Base-by-base conservation (phyloP, 64 coral and sea anemone genomes). In the Exaiptasia diaphana region DNA sequence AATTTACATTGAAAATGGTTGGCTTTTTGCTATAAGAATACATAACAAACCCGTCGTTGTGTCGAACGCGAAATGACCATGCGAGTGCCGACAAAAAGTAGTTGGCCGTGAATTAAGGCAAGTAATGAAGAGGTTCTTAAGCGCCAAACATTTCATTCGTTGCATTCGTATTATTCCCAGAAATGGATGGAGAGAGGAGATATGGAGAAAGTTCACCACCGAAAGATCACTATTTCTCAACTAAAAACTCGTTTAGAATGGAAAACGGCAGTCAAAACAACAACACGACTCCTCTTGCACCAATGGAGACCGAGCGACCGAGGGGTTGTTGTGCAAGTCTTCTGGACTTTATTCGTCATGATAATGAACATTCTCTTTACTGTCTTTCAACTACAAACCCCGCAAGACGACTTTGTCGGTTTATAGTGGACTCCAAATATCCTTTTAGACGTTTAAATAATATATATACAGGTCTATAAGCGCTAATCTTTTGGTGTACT, bases 341-440 rank as follows among this genome's bases (percentile, higher is more conserved):
- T 38, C 4, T 65, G 61, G 29, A 10, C 21, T 65, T 65, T 38
- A 18, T 65, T 20, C 61, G 61, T 17, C n/a, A 65, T 12, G 61
- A 65, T 27, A 28, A 65, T 28, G 12, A 65, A 28, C 38, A 65
- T 35, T 65, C 61, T 65, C 30, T 99, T 34, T 99, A 88, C 45
- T 92, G 89, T 34, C 70, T 99, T 9, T 93, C 95, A 13, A 85
- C 88, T 32, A 88, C 54, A 1, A 99, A 99, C 80, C 85, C 83
- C 2, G 27, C 93, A n/a, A 84, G 95, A 8, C 73, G 64, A 22
- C 28, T 92, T 38, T 92, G 89, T 17, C 88, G 81, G 33, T 79
- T 74, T 32, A 84, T 99, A 12, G 95, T 99, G 23, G 95, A 89
- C 21, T 93, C 84, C n/a, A 99, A 87, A 92, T 99, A 99, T 99